Percentiles rank a stretch among this genome's conserved stretches.
Evolutionary conservation across 2,797 vertebrate genomes (phyloP).

Genomic region (Periparus ater): DNA sequence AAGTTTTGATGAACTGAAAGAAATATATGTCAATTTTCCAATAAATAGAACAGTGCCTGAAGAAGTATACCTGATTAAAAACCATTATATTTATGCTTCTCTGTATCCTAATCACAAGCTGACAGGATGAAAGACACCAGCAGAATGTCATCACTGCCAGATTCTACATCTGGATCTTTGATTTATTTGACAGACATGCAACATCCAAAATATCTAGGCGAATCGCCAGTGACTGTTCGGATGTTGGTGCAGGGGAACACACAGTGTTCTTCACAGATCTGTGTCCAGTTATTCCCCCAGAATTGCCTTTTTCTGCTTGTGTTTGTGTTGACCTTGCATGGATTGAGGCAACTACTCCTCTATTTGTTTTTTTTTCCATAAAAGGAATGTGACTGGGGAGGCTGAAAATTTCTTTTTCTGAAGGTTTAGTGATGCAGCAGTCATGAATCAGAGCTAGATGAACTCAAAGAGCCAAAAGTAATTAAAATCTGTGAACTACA

Average conservation of each 20-base stretch:
- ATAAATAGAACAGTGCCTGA: background rate
- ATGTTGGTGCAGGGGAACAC: background rate
- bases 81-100: background rate
- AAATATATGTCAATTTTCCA: background rate
- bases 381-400: background rate
- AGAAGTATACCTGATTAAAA: background rate
- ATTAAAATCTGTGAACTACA: background rate
- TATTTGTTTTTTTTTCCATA: background rate
- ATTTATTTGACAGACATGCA: constrained; percentile 25
- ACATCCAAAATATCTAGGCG: background rate
- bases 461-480: background rate
- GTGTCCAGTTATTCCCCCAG: background rate
- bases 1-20: background rate
- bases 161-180: constrained; percentile 26
- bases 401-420: background rate
- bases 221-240: background rate
- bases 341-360: background rate
- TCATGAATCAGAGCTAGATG: background rate
- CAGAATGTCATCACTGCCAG: background rate
- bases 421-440: background rate
- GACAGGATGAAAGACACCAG: background rate
- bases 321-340: background rate
- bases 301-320: background rate
- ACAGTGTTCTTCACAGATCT: background rate
- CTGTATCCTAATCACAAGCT: background rate